Evolutionary conservation across 2,113 vertebrate species (phyloP), one percentile per base, ranked within the genome.

Genomic region (Cavia porcellus): DNA sequence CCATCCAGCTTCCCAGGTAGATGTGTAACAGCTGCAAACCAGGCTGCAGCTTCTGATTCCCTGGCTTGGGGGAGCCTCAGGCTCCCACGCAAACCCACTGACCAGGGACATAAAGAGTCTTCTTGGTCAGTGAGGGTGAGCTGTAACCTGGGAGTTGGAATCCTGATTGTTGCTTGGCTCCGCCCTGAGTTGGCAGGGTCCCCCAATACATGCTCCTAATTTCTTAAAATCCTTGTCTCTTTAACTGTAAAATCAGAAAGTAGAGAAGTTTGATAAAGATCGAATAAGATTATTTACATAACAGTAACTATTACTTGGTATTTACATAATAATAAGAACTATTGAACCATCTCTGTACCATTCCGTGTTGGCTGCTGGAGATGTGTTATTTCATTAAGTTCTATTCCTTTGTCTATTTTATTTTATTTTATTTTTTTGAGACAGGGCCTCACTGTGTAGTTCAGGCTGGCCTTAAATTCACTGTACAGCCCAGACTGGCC

Each of bases 171-270:
- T 11, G 0, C 61, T 19, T 57, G 64, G 17, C 66, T 97, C 81
- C 90, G n/a, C 7, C 32, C 24, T 72, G 17, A 72, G 86, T 94
- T 42, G 38, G 5, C 42, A 64, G 25, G 42, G 38, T 8, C 6
- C 38, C 7, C 28, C 17, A 35, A 17, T 11, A 64, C 47, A 11
- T 2, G 3, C 25, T 84, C 62, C 61, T 45, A 74, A 84, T 72
- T 84, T 94, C 82, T 87, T 87, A 87, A 96, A 89, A 85, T 32
- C 13, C 45, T 35, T n/a, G 32, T 82, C 88, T 64, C 57, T 91
- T 91, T 64, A 13, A 10, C 62, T 70, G 79, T 25, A 92, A 91
- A 91, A 77, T 86, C 75, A 86, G 38, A 13, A 85, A n/a, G 32
- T 83, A 47, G 47, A 81, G 50, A 70, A 91, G 7, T 68, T 50